Conservation (phyloP, 2,797 vertebrate genomes). For the Gallinago solitaria region DNA sequence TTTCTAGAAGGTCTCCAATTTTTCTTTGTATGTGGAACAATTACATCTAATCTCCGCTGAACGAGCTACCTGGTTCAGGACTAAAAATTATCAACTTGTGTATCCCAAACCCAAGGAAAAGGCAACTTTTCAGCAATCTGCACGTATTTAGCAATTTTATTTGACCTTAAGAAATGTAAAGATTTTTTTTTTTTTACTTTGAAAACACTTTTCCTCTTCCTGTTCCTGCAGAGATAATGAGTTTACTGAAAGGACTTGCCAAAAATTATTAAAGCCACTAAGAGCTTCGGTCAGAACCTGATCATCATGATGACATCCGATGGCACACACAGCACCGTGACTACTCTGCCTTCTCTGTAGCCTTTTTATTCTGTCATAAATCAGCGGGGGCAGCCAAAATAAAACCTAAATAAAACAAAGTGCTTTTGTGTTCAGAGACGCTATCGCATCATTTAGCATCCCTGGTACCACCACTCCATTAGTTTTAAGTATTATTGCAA, state of each 20-base stretch:
- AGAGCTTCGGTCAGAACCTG: too few relatives aligned
- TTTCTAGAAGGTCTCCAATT: neutral
- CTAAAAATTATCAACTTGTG: neutral
- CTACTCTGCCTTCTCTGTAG: neutral
- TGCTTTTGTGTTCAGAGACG: neutral
- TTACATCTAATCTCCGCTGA: fast-evolving
- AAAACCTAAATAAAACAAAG: neutral
- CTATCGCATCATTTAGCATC: neutral
- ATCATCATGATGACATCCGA: too few relatives aligned
- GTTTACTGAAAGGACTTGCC: too few relatives aligned
- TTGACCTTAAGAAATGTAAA: too few relatives aligned
- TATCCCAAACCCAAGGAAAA: neutral
- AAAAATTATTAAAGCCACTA: too few relatives aligned
- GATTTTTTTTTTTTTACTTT: too few relatives aligned
- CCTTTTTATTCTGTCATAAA: neutral
- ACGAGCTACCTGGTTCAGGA: neutral
- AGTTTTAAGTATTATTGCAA: neutral
- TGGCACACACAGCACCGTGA: too few relatives aligned
- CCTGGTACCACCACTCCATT: neutral
- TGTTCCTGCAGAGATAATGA: too few relatives aligned
- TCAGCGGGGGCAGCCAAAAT: neutral
- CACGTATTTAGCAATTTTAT: neutral
- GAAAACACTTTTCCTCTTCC: too few relatives aligned
- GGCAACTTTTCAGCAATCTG: neutral
- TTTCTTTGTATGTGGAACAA: neutral